Conservation (phyloP, 2,797 vertebrate genomes). For the Sandelia bainsii region DNA sequence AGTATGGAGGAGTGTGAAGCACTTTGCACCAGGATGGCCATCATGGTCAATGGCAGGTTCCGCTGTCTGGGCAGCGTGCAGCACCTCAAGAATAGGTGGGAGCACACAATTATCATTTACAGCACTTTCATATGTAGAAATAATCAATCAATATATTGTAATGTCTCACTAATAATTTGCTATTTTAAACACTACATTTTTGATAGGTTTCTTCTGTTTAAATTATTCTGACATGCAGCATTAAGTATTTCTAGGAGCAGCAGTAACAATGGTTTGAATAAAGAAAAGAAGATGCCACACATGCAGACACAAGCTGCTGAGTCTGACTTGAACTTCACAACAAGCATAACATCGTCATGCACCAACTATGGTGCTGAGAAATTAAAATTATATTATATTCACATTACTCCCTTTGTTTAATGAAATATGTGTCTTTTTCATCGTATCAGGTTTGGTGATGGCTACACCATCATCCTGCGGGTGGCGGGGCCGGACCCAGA, state of each 20-base stretch:
- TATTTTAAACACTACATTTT: no score
- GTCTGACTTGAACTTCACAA: no score
- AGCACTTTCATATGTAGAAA: not conserved
- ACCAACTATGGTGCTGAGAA: no score
- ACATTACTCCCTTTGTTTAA: not conserved
- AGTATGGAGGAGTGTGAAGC: constrained; percentile 99
- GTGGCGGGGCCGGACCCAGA: constrained; percentile 92
- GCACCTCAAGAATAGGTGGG: constrained; percentile 95
- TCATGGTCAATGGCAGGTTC: constrained; percentile 98
- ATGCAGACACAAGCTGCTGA: not conserved
- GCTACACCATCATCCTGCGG: constrained; percentile 95
- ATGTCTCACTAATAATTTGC: no score
- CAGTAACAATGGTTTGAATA: no score
- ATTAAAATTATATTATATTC: not conserved
- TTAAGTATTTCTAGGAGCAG: no score
- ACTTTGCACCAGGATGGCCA: constrained; percentile 97
- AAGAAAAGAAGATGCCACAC: not conserved
- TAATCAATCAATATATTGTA: no score
- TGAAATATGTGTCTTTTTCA: not conserved
- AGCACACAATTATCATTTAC: not conserved
- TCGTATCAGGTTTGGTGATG: constrained; percentile 92
- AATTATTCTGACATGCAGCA: no score
- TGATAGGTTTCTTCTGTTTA: no score
- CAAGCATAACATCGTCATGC: no score
- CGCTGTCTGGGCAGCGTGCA: constrained; percentile 96